Base-by-base conservation (phyloP, 2,113 vertebrate species). In the Oenanthe melanoleuca region DNA sequence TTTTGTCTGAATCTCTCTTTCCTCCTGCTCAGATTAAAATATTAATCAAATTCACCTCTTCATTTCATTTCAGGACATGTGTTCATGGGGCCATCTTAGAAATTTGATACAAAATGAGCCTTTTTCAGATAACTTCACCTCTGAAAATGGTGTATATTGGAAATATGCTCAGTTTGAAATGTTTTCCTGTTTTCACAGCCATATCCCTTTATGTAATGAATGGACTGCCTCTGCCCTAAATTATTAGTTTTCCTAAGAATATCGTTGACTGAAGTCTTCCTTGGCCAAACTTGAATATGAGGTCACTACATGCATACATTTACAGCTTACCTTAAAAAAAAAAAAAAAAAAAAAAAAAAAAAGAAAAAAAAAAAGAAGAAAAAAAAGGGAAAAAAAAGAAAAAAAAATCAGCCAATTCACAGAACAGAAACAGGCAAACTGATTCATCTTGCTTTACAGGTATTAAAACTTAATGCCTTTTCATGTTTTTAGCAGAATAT, bases 401-500 rank as follows among this genome's bases (percentile, higher is more conserved):
- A 34, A 40, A 33, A 50, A 44, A 2, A 59, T 53, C 14, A 60
- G 16, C 23, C 53, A 84, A 91, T 50, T 80, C 33, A 44, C 16
- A 28, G 22, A 52, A 44, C 5, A 80, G 47, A 64, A 83, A 14
- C 24, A 77, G 61, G 47, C 69, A 89, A 72, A 93, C n/a, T 50
- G 78, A 94, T 97, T 93, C 67, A 95, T 65, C 75, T 95, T 81
- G 64, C 55, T 88, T 59, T 74, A 55, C 4, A 60, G 53, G 47
- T 95, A 90, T 97, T 97, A 95, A 97, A 97, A 94, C 64, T 94
- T 95, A 96, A 95, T 97, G 64, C 25, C 33, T 93, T 94, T 92
- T 86, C 33, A 29, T 91, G 53, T 79, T 97, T 97, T 95, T 96
- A 84, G 87, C 37, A 29, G 85, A 79, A 65, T 79, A 79, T 91